Evolutionary conservation across 2,113 vertebrate genomes (phyloP).

Genomic region (Corapipo altera): DNA sequence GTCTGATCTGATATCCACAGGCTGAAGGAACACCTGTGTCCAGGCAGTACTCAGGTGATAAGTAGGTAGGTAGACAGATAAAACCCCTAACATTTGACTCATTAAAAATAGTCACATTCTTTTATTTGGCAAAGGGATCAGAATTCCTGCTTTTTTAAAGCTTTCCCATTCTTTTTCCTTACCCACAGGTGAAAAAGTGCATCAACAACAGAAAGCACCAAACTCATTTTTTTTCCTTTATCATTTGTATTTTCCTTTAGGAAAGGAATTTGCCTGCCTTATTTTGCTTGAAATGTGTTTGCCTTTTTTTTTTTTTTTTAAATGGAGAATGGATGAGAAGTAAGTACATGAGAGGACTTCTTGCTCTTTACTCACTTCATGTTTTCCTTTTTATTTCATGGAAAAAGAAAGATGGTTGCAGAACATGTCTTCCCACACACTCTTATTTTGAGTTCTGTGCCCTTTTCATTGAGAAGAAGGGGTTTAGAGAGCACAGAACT

Average conservation of each 20-base stretch:
- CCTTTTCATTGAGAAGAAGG: constrained; percentile 44
- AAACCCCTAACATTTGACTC: neutral
- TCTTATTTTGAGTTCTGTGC: constrained; percentile 15
- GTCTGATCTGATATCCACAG: neutral
- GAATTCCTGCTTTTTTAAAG: neutral
- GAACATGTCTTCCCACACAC: constrained; percentile 49
- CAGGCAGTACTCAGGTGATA: neutral
- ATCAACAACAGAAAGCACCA: neutral
- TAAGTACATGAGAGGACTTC: neutral
- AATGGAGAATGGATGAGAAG: neutral
- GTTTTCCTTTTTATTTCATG: neutral
- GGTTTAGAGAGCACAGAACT: constrained; percentile 21
- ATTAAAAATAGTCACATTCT: neutral
- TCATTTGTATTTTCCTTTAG: neutral
- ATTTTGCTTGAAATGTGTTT: neutral
- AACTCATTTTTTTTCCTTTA: neutral
- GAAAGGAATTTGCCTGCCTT: neutral
- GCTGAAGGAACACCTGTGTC: neutral
- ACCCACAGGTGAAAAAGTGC: neutral
- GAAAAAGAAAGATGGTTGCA: constrained; percentile 12
- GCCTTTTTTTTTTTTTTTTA: neutral
- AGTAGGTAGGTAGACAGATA: neutral
- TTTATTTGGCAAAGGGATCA: neutral
- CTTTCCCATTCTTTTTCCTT: neutral
- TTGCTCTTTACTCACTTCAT: neutral